These are phyloP conservation scores for Turritopsis dohrnii DNA, from an alignment of 30 jellyfish, hydroid and myxozoan genomes.

Conservation along the genomic window DNA sequence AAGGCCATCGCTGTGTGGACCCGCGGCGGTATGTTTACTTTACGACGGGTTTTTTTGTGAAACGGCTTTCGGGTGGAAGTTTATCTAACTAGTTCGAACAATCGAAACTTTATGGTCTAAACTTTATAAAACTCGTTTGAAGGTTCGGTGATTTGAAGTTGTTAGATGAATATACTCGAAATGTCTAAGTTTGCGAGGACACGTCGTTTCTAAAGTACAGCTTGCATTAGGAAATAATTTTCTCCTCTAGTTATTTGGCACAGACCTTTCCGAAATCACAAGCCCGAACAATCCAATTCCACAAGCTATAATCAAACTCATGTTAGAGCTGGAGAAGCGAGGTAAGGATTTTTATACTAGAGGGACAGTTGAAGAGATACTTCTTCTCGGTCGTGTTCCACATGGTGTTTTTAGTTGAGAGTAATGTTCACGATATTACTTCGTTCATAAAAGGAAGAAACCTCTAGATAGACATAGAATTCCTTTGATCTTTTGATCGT, in stretches of 20 bases:
- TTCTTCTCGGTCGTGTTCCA: neutral
- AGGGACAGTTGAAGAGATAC: neutral
- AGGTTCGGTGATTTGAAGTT: neutral
- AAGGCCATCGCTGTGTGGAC: slow-evolving; percentile 48
- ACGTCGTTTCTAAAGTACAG: neutral
- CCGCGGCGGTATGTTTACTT: slow-evolving; percentile 46
- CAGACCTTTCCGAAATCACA: slow-evolving; percentile 49
- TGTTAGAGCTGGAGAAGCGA: slow-evolving; percentile 70
- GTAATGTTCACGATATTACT: too few species aligned
- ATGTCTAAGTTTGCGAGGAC: neutral
- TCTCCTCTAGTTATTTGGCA: slow-evolving; percentile 55
- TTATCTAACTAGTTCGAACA: too few species aligned
- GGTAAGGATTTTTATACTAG: slow-evolving; percentile 31
- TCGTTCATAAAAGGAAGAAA: too few species aligned
- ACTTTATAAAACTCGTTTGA: too few species aligned
- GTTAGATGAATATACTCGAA: neutral
- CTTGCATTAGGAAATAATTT: neutral
- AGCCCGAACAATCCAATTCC: slow-evolving; percentile 69
- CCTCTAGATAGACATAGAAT: too few species aligned
- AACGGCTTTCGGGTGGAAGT: too few species aligned
- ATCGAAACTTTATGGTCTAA: neutral
- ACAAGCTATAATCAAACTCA: slow-evolving; percentile 40
- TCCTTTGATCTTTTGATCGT: too few species aligned
- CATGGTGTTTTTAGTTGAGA: neutral
- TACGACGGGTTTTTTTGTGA: neutral